A percentile compares a stretch with the other conserved stretches of the same genome.
Conservation (phyloP, 2,113 vertebrate species). For the Progne subis region DNA sequence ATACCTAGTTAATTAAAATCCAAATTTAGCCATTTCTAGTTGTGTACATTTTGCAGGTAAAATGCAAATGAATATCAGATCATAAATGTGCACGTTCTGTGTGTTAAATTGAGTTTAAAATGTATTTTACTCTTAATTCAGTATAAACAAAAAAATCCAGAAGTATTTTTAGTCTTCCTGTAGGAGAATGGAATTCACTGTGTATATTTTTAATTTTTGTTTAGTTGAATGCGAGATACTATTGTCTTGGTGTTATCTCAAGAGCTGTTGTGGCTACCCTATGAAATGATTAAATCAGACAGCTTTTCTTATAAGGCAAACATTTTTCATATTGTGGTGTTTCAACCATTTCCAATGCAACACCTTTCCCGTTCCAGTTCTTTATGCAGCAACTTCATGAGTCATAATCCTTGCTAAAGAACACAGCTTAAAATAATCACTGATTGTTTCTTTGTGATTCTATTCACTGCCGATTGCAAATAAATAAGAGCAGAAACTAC, state of each 20-base stretch:
- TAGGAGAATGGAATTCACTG: not conserved
- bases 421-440: constrained; percentile 61
- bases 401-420: constrained; percentile 61
- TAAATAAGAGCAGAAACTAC: constrained; percentile 49
- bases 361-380: constrained; percentile 32
- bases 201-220: not conserved
- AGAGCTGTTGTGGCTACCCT: not conserved
- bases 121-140: not conserved
- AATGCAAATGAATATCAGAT: not conserved
- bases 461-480: constrained; percentile 33
- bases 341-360: not conserved
- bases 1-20: not conserved
- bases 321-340: not conserved
- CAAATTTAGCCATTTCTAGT: not conserved
- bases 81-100: not conserved
- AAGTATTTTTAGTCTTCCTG: not conserved
- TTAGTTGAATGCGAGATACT: not conserved
- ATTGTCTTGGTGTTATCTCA: constrained; percentile 4
- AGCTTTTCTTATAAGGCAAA: constrained; percentile 40
- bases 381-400: constrained; percentile 41
- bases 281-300: constrained; percentile 21
- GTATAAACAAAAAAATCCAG: not conserved
- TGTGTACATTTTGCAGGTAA: not conserved
- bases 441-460: constrained; percentile 45
- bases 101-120: not conserved